A percentile compares a stretch with the other conserved stretches of the same genome.
Conservation (phyloP, 2,888 invertebrate genomes). For the Pinctada fucata region DNA sequence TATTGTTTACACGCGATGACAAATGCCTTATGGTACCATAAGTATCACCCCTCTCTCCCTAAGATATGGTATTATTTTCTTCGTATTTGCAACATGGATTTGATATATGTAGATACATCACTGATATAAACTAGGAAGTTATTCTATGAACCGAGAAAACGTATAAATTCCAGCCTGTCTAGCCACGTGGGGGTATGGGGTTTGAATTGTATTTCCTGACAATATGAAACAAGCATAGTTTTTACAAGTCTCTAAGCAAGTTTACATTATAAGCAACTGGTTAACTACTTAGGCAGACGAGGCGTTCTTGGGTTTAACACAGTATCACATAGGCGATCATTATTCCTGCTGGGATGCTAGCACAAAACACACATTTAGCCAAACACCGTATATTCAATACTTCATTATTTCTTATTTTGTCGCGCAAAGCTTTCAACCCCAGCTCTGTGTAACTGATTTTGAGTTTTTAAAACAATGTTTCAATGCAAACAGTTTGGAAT, state of each 20-base stretch:
- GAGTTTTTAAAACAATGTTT: background rate
- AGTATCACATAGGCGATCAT: background rate
- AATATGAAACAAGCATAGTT: background rate
- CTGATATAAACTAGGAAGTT: no score
- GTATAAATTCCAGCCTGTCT: background rate
- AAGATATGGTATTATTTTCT: no score
- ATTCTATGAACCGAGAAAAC: background rate
- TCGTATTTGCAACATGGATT: no score
- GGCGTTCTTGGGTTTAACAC: background rate
- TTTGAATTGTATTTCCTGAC: background rate
- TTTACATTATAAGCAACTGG: slow-evolving; percentile 4
- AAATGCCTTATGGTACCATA: no score
- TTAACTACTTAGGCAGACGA: slow-evolving; percentile 10
- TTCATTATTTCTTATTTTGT: slow-evolving; percentile 2
- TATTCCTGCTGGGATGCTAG: background rate
- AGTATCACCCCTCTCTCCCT: no score
- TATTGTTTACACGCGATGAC: no score
- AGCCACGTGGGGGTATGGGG: background rate
- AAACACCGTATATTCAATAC: slow-evolving; percentile 7
- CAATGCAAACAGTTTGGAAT: background rate
- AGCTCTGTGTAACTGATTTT: background rate
- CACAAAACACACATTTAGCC: background rate
- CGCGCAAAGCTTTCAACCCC: background rate
- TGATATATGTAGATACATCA: no score
- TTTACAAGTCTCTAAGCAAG: slow-evolving; percentile 1